Evolutionary conservation across 2,888 invertebrate genomes (phyloP).

Genomic region (Nomada ferruginata): DNA sequence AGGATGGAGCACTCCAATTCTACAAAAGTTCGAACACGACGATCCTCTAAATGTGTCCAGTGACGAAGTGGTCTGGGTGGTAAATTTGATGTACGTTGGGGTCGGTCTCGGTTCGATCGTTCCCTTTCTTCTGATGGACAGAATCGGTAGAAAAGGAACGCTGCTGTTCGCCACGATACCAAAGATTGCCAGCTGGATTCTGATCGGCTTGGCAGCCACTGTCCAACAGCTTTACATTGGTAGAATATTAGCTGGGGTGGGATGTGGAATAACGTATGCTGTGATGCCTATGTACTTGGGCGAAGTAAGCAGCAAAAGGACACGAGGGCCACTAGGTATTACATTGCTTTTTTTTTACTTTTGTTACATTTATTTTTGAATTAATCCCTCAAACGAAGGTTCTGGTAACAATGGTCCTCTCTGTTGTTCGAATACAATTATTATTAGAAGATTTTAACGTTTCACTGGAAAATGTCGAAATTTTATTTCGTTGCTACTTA

Average conservation of each 20-base stretch:
- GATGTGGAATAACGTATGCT: slow-evolving; percentile 81
- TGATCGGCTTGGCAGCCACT: slow-evolving; percentile 75
- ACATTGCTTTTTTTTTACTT: not conserved
- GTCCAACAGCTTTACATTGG: slow-evolving; percentile 74
- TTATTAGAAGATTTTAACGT: too few species aligned
- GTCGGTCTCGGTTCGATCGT: slow-evolving; percentile 79
- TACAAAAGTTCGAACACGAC: slow-evolving; percentile 77
- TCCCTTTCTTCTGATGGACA: slow-evolving; percentile 80
- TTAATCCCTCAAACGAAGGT: too few species aligned
- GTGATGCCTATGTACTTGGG: slow-evolving; percentile 82
- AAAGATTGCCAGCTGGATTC: slow-evolving; percentile 80
- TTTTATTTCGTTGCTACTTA: too few species aligned
- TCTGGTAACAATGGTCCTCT: too few species aligned
- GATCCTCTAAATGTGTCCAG: slow-evolving; percentile 73
- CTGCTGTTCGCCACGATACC: slow-evolving; percentile 79
- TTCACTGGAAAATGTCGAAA: too few species aligned
- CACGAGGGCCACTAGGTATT: slow-evolving; percentile 78
- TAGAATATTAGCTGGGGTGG: slow-evolving; percentile 79
- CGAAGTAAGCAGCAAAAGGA: slow-evolving; percentile 80
- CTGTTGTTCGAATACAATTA: too few species aligned
- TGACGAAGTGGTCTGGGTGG: slow-evolving; percentile 75
- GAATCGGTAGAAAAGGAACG: slow-evolving; percentile 81
- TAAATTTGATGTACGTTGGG: slow-evolving; percentile 80
- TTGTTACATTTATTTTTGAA: too few species aligned
- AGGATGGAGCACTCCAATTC: slow-evolving; percentile 82